phyloP scores from a whole-genome alignment of 1,140 invertebrate genomes.

The Zaprionus ornatus region DNA sequence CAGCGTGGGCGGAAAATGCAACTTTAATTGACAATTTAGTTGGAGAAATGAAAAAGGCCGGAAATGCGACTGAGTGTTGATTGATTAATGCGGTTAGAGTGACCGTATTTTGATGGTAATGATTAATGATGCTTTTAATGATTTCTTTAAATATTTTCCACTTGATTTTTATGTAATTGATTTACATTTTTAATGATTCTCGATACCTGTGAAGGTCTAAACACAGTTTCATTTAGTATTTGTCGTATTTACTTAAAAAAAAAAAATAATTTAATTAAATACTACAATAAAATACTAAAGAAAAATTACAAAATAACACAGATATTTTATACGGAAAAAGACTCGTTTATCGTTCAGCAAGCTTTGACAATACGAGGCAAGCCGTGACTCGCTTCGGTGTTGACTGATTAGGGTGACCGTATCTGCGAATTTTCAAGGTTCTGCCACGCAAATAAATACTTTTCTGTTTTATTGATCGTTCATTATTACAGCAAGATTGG shows the following conservation, averaged over 20 bases:
- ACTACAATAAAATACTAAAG: not conserved
- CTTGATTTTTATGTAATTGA: not conserved
- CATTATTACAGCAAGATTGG: slow-evolving; percentile 41
- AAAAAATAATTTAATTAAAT: not conserved
- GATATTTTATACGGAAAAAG: not conserved
- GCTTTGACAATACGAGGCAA: not conserved
- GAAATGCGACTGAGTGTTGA: not conserved
- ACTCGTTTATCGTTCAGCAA: not conserved
- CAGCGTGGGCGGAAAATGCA: slow-evolving; percentile 52
- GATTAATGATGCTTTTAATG: not conserved
- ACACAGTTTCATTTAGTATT: not conserved
- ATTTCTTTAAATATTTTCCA: not conserved
- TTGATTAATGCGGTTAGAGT: slow-evolving; percentile 18
- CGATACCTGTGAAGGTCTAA: not conserved
- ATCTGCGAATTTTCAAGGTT: slow-evolving; percentile 5
- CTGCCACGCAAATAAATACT: not conserved
- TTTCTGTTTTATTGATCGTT: not conserved
- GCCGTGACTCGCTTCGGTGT: not conserved
- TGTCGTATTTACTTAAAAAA: too few species aligned
- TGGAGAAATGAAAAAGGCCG: slow-evolving; percentile 35
- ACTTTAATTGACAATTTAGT: slow-evolving; percentile 71
- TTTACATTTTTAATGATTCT: not conserved
- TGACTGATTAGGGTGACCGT: not conserved
- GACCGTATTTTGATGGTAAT: not conserved
- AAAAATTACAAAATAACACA: not conserved